Evolutionary conservation across 2,888 invertebrate genomes (phyloP).

Genomic region (Sphaeridia pumilis): DNA sequence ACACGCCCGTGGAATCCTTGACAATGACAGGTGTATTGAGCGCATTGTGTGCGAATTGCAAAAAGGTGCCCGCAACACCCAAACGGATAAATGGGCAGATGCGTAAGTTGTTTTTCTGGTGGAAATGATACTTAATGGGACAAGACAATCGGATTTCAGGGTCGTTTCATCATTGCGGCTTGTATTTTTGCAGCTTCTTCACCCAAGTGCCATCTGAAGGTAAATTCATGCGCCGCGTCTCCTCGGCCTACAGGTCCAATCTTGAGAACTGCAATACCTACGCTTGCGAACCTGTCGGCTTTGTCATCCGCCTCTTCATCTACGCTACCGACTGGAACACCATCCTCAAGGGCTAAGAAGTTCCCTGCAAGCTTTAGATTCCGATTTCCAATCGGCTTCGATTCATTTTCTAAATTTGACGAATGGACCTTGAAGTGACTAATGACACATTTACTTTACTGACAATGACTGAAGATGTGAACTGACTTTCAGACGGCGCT

Average conservation of each 20-base stretch:
- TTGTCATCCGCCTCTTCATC: conserved; percentile 11
- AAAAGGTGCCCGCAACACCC: conserved; percentile 8
- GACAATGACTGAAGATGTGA: too few relatives aligned
- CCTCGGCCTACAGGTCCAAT: conserved; percentile 6
- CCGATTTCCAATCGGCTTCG: too few relatives aligned
- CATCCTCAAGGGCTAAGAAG: conserved; percentile 11
- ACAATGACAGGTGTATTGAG: conserved; percentile 12
- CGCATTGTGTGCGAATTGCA: conserved; percentile 13
- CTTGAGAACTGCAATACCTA: background rate
- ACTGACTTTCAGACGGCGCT: too few relatives aligned
- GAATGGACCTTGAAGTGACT: too few relatives aligned
- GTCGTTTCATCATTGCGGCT: background rate
- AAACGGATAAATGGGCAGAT: conserved; percentile 13
- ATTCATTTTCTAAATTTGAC: too few relatives aligned
- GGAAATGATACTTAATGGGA: too few relatives aligned
- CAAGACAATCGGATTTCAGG: background rate
- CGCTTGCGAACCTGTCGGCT: conserved; percentile 15
- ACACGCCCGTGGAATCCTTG: conserved; percentile 7
- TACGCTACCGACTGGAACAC: conserved; percentile 15
- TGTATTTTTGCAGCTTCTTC: conserved; percentile 4
- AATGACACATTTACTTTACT: too few relatives aligned
- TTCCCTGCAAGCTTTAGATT: too few relatives aligned
- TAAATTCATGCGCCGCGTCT: conserved; percentile 10
- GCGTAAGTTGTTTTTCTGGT: conserved; percentile 8
- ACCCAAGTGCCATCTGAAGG: conserved; percentile 8